phyloP scores from a whole-genome alignment of 2,113 vertebrate genomes.

The Phaethon lepturus region DNA sequence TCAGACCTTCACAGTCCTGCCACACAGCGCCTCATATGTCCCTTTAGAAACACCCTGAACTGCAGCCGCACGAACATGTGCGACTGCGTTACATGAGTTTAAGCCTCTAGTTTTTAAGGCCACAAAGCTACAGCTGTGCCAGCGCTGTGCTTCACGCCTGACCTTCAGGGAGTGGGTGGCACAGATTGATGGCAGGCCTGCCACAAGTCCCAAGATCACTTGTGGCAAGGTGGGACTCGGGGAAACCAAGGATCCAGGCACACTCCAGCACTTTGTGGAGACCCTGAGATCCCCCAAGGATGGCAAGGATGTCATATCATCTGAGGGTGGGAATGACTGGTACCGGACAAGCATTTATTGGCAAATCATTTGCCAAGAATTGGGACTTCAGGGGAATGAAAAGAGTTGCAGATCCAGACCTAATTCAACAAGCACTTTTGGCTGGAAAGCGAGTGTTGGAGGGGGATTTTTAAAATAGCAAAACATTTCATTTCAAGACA shows the following conservation, averaged over 20 bases:
- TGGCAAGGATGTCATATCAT: background rate
- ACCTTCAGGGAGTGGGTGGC: background rate
- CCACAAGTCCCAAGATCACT: background rate
- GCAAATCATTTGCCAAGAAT: background rate
- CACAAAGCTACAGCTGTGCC: background rate
- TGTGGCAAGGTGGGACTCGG: accelerated
- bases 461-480: slow-evolving; percentile 1
- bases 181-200: background rate
- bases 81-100: accelerated
- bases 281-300: background rate
- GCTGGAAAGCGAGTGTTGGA: background rate
- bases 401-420: background rate
- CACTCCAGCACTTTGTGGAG: background rate
- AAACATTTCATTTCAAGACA: slow-evolving; percentile 13
- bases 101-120: background rate
- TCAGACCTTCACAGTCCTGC: background rate
- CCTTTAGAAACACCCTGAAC: background rate
- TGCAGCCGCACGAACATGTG: background rate
- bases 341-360: background rate
- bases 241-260: background rate
- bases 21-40: background rate
- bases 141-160: background rate
- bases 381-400: background rate
- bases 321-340: background rate
- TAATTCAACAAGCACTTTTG: background rate